Evolutionary conservation across 2,797 vertebrate genomes (phyloP), one percentile per base, ranked within the genome.

Genomic region (Xiphophorus birchmanni): DNA sequence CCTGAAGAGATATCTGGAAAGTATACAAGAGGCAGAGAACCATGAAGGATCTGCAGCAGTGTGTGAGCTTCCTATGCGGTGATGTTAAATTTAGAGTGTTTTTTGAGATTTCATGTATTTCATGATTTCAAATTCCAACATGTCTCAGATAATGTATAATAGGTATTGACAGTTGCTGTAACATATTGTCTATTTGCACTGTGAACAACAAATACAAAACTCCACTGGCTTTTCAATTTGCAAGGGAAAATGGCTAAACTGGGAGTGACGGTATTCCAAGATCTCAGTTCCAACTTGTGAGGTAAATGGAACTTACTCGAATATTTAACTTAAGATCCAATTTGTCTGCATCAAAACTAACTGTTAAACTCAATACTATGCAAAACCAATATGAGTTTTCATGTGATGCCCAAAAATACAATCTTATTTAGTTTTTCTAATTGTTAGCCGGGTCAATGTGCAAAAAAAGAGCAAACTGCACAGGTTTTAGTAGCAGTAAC

Each of bases 21-120:
- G 54, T 76, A 75, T 80, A 78, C 80, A 80, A 76, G 88, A 80
- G 18, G 60, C 18, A 72, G 73, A 76, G 65, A 42, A 81, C 76
- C 45, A 74, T 42, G 77, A 40, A 60, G 69, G 76, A 79, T 23
- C 65, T 77, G 58, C 45, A n/a, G 52, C 29, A 74, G 21, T 73
- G 54, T 69, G 67, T 45, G 69, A 32, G 13, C 29, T 15, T 63
- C 3, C 10, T 9, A 2, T 32, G 13, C 2, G 5, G 29, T 32
- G 58, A 60, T 60, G 58, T 29, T 60, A 60, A 32, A 60, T 32
- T 60, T 17, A 29, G 58, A 60, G 29, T 60, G 56, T n/a, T 58
- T 12, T 32, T 60, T 32, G 58, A 32, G 58, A 60, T 5, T 60
- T 29, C 0, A 32, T 32, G 58, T 13, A 15, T 29, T 60, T 29